Evolutionary conservation across 2,888 invertebrate genomes (phyloP).

Genomic region (Megamerina dolium): DNA sequence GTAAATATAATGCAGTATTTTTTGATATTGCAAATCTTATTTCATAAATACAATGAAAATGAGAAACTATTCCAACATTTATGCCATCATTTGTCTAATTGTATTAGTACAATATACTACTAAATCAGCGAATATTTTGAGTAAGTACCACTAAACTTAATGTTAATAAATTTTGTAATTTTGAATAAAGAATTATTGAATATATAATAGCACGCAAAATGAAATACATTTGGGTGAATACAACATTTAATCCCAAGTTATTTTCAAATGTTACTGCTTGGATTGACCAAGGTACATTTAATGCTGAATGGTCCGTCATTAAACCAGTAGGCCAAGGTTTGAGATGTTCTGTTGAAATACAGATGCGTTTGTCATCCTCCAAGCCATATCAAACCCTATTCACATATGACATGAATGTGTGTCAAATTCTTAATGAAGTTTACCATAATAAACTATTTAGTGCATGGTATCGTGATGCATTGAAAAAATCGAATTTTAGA

Average conservation of each 20-base stretch:
- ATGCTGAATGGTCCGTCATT: neutral
- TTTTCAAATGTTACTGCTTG: neutral
- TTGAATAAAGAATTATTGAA: too few relatives aligned
- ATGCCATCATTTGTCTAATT: too few relatives aligned
- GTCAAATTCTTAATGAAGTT: slow-evolving; percentile 14
- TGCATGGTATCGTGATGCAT: slow-evolving; percentile 16
- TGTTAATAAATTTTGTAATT: too few relatives aligned
- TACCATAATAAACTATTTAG: slow-evolving; percentile 15
- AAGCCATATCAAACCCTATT: slow-evolving; percentile 18
- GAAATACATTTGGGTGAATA: neutral
- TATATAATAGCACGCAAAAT: neutral
- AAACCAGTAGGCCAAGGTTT: slow-evolving; percentile 1
- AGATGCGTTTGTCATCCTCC: slow-evolving; percentile 14
- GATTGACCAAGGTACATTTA: neutral
- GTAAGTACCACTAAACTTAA: too few relatives aligned
- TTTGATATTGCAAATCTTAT: too few relatives aligned
- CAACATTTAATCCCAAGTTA: neutral
- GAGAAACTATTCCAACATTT: too few relatives aligned
- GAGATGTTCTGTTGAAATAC: slow-evolving; percentile 11
- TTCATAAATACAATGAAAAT: too few relatives aligned
- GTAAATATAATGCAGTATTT: too few relatives aligned
- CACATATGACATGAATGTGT: slow-evolving; percentile 16
- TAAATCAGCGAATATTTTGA: too few relatives aligned
- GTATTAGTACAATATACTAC: too few relatives aligned
- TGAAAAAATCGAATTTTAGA: slow-evolving; percentile 20